Evolutionary conservation across 2,797 vertebrate species (phyloP).

Genomic region (Hirundo rustica): DNA sequence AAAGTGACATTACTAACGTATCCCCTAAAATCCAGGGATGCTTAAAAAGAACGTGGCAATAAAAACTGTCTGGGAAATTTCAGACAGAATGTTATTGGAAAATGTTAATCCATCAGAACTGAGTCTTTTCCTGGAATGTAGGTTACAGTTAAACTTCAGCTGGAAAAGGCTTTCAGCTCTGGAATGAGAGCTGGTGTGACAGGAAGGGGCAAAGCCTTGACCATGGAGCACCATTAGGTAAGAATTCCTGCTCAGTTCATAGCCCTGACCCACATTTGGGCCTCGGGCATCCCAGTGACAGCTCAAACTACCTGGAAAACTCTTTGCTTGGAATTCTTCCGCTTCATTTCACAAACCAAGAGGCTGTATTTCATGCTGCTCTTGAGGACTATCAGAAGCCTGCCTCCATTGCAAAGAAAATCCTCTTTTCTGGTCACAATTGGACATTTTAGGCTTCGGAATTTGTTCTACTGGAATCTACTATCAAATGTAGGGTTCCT

Average conservation of each 20-base stretch:
- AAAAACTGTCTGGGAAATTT: slow-evolving; percentile 3
- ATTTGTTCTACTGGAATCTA: background rate
- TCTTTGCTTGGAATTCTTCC: background rate
- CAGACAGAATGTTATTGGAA: slow-evolving; percentile 10
- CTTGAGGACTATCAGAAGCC: background rate
- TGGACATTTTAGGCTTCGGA: background rate
- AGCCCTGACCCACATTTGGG: background rate
- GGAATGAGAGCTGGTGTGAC: background rate
- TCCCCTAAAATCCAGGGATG: background rate
- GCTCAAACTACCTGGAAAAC: background rate
- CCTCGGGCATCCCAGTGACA: background rate
- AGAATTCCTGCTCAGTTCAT: background rate
- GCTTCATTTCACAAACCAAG: background rate
- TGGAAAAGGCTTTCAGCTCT: background rate
- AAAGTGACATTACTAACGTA: background rate
- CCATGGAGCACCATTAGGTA: background rate
- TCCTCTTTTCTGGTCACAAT: background rate
- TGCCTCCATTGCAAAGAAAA: background rate
- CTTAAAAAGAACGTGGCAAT: background rate
- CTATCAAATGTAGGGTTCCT: background rate
- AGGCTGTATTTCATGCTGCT: background rate
- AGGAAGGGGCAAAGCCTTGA: background rate
- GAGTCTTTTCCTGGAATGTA: slow-evolving; percentile 13
- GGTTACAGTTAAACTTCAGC: background rate
- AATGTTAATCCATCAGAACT: background rate